phyloP scores from a whole-genome alignment of 2,888 invertebrate genomes.

The Drosophila meridiana region DNA sequence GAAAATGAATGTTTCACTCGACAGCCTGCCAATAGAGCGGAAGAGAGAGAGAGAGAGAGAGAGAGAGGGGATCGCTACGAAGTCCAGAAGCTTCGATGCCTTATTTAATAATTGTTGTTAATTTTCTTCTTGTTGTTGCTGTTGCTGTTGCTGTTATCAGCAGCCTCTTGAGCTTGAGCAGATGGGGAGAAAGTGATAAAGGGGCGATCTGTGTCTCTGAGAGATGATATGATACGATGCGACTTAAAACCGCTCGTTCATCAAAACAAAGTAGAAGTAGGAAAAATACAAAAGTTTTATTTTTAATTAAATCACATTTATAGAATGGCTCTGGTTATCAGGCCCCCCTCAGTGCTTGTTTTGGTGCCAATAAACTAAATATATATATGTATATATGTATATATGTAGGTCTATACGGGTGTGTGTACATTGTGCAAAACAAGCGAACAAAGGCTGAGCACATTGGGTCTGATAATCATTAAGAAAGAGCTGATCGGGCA shows the following conservation, averaged over 20 bases:
- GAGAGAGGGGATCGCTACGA: neutral
- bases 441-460: slow-evolving; percentile 7
- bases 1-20: slow-evolving; percentile 6
- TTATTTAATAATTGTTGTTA: neutral
- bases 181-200: neutral
- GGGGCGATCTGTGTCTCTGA: neutral
- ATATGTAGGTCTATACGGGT: slow-evolving; percentile 9
- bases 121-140: neutral
- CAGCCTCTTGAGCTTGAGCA: slow-evolving; percentile 14
- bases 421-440: slow-evolving; percentile 17
- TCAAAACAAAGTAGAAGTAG: slow-evolving; percentile 27
- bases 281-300: slow-evolving; percentile 36
- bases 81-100: slow-evolving; percentile 14
- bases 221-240: slow-evolving; percentile 11
- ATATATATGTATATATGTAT: slow-evolving; percentile 1
- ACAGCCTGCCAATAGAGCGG: neutral
- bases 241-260: slow-evolving; percentile 7
- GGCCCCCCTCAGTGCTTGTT: slow-evolving; percentile 43
- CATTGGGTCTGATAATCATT: slow-evolving; percentile 19
- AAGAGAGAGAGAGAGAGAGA: too few relatives aligned
- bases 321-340: slow-evolving; percentile 41
- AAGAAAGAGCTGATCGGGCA: neutral
- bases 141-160: slow-evolving; percentile 22
- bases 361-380: slow-evolving; percentile 27
- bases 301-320: slow-evolving; percentile 48